Conservation (phyloP, 2,888 invertebrate genomes). For the Agrotis exclamationis region DNA sequence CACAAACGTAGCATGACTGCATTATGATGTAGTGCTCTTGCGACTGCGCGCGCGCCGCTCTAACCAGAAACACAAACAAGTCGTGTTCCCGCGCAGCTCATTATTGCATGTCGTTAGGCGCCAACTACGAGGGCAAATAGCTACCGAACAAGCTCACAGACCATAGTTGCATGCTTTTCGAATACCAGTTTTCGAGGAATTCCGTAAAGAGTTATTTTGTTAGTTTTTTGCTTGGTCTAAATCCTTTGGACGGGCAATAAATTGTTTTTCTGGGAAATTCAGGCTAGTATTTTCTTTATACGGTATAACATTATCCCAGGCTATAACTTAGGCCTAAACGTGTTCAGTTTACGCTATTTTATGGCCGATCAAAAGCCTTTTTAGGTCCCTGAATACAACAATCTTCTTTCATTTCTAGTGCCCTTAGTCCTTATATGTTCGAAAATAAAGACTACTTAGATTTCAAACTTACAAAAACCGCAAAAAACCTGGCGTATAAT, state of each 20-base stretch:
- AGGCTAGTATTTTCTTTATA: not conserved
- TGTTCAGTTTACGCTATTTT: constrained; percentile 5
- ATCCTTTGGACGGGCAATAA: constrained; percentile 12
- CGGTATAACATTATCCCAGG: not conserved
- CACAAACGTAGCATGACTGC: constrained; percentile 54
- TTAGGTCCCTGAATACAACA: not conserved
- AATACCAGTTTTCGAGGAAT: constrained; percentile 53
- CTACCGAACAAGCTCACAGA: constrained; percentile 65
- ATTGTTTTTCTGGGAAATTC: not conserved
- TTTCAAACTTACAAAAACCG: not conserved
- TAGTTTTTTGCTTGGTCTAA: constrained; percentile 20
- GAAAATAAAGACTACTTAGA: not conserved
- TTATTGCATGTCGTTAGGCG: constrained; percentile 88
- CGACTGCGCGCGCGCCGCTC: constrained; percentile 64
- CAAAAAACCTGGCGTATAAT: not conserved
- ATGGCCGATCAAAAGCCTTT: not conserved
- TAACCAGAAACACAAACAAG: constrained; percentile 82
- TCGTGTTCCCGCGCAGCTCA: constrained; percentile 77
- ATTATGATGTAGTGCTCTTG: constrained; percentile 54
- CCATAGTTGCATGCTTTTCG: constrained; percentile 55
- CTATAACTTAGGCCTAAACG: constrained; percentile 2
- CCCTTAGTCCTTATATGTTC: not conserved
- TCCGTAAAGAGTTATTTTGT: constrained; percentile 41
- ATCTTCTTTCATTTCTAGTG: not conserved
- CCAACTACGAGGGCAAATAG: constrained; percentile 77